Evolutionary conservation across 92 coral and sea anemone genomes (phyloP).

Genomic region (Siderastrea radians): DNA sequence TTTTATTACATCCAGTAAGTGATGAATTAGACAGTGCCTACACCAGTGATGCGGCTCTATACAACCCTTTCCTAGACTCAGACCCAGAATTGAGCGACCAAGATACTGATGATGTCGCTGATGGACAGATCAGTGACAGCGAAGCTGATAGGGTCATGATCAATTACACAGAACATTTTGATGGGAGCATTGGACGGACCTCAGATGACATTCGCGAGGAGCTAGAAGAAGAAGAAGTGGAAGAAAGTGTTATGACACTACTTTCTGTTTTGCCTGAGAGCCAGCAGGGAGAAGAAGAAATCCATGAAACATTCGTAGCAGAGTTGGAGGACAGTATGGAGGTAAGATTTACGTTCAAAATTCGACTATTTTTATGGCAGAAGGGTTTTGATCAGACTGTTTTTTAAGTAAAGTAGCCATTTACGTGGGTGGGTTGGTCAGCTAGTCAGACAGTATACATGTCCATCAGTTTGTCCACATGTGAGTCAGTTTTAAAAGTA

Average conservation of each 20-base stretch:
- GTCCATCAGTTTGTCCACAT: no score
- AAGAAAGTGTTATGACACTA: not conserved
- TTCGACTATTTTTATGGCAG: not conserved
- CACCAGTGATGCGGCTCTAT: constrained; percentile 61
- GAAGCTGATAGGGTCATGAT: constrained; percentile 54
- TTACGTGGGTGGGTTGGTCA: not conserved
- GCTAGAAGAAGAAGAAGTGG: constrained; percentile 26
- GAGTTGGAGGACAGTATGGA: constrained; percentile 18
- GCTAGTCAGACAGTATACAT: not conserved
- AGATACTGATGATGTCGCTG: constrained; percentile 38
- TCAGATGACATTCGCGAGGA: constrained; percentile 54
- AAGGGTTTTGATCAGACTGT: not conserved
- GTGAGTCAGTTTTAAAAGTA: no score
- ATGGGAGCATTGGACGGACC: constrained; percentile 10
- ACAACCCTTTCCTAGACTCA: constrained; percentile 65
- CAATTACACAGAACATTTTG: constrained; percentile 50
- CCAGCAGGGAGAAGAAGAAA: constrained; percentile 59
- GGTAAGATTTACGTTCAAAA: constrained; percentile 11
- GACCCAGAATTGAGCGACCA: constrained; percentile 28
- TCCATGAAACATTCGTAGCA: not conserved
- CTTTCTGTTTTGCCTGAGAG: constrained; percentile 69
- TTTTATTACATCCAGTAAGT: constrained; percentile 1
- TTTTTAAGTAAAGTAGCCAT: not conserved
- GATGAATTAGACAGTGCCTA: constrained; percentile 59
- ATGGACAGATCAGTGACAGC: constrained; percentile 59